Conservation (phyloP, 64 coral and sea anemone species). For the Trachythela sp. region DNA sequence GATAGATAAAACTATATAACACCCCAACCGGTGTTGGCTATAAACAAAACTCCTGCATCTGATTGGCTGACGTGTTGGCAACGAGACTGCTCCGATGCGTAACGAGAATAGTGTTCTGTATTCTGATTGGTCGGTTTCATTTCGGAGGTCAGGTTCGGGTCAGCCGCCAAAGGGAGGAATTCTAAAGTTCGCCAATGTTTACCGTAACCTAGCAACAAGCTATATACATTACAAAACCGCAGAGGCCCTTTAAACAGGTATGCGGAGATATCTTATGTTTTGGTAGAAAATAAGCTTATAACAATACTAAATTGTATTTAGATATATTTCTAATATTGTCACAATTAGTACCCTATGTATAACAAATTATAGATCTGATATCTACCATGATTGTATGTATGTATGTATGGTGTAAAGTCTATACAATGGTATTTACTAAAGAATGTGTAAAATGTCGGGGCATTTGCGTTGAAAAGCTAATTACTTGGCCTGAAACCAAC, state of each 20-base stretch:
- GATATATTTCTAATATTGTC: too few relatives aligned
- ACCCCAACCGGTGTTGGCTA: background rate
- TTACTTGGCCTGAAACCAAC: background rate
- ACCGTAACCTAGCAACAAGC: background rate
- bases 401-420: background rate
- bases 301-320: too few relatives aligned
- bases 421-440: background rate
- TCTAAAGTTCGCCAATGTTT: background rate
- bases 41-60: background rate
- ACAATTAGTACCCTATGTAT: too few relatives aligned
- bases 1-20: too few relatives aligned
- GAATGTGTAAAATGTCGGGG: background rate
- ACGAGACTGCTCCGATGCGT: background rate
- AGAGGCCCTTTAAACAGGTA: slow-evolving; percentile 2
- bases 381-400: background rate
- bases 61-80: slow-evolving; percentile 4
- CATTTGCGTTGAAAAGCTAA: background rate
- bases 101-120: background rate
- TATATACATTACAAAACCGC: background rate
- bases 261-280: background rate
- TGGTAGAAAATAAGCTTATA: background rate
- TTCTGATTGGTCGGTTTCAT: background rate
- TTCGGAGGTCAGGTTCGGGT: background rate
- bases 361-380: background rate
- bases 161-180: background rate